Conservation (phyloP, 2,888 invertebrate species). For the Eupeodes luniger region DNA sequence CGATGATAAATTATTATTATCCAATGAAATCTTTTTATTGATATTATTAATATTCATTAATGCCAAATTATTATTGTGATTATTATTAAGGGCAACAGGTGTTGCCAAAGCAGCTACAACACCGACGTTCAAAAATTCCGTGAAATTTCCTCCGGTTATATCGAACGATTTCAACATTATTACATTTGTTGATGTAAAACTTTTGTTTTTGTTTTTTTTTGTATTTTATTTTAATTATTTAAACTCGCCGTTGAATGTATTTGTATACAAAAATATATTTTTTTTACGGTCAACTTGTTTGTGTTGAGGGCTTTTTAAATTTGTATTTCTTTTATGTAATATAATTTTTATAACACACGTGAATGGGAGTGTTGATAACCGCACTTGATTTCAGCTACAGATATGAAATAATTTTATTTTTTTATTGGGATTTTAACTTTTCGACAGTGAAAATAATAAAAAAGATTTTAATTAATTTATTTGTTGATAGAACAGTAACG, state of each 20-base stretch:
- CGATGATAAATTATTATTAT: slow-evolving; percentile 40
- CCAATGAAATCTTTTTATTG: slow-evolving; percentile 46
- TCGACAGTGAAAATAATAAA: not conserved
- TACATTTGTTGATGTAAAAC: slow-evolving; percentile 19
- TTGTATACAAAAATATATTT: not conserved
- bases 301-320: slow-evolving; percentile 31
- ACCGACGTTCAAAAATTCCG: slow-evolving; percentile 68
- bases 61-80: slow-evolving; percentile 41
- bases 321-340: not conserved
- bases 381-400: slow-evolving; percentile 16
- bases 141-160: slow-evolving; percentile 66
- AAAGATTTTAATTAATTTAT: slow-evolving; percentile 14
- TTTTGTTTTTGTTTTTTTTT: not conserved
- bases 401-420: slow-evolving; percentile 19
- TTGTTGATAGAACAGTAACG: not conserved
- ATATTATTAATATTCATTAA: slow-evolving; percentile 63
- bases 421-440: not conserved
- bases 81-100: slow-evolving; percentile 59
- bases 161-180: slow-evolving; percentile 75
- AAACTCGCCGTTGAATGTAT: not conserved
- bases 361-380: slow-evolving; percentile 19
- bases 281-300: not conserved
- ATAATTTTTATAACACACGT: slow-evolving; percentile 40
- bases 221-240: not conserved
- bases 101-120: slow-evolving; percentile 56